phyloP scores from a whole-genome alignment of 2,888 invertebrate genomes.

The Volucella zonaria region DNA sequence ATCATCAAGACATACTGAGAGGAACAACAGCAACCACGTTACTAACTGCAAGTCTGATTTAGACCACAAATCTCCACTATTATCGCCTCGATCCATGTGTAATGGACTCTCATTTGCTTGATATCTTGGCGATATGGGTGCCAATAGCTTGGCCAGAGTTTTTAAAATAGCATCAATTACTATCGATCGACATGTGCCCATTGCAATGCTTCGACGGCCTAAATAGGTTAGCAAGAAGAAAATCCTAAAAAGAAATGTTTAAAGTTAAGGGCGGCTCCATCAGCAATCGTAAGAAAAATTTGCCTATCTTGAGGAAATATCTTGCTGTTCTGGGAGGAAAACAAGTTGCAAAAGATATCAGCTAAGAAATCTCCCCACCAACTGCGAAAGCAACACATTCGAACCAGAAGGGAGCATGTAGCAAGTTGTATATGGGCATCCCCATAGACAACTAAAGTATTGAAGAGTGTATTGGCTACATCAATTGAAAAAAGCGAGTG shows the following conservation, averaged over 20 bases:
- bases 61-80: slow-evolving; percentile 81
- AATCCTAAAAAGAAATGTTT: slow-evolving; percentile 84
- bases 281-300: slow-evolving; percentile 42
- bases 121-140: slow-evolving; percentile 83
- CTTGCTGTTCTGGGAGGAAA: slow-evolving; percentile 89
- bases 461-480: slow-evolving; percentile 87
- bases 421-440: slow-evolving; percentile 91
- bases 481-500: slow-evolving; percentile 82
- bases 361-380: slow-evolving; percentile 98
- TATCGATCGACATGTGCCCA: slow-evolving; percentile 85
- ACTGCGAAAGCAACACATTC: slow-evolving; percentile 87
- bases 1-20: slow-evolving; percentile 88
- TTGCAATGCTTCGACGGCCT: slow-evolving; percentile 90
- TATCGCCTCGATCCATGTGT: slow-evolving; percentile 74
- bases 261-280: neutral
- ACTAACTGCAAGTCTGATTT: slow-evolving; percentile 87
- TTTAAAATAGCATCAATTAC: slow-evolving; percentile 86
- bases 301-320: slow-evolving; percentile 94
- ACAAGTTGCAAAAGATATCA: slow-evolving; percentile 90
- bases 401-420: slow-evolving; percentile 90
- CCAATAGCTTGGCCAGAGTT: slow-evolving; percentile 85
- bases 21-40: slow-evolving; percentile 90
- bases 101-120: slow-evolving; percentile 77
- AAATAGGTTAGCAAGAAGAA: slow-evolving; percentile 93
- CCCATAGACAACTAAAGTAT: slow-evolving; percentile 89